Evolutionary conservation across 2,113 vertebrate species (phyloP).

Genomic region (Oreochromis spilurus): DNA sequence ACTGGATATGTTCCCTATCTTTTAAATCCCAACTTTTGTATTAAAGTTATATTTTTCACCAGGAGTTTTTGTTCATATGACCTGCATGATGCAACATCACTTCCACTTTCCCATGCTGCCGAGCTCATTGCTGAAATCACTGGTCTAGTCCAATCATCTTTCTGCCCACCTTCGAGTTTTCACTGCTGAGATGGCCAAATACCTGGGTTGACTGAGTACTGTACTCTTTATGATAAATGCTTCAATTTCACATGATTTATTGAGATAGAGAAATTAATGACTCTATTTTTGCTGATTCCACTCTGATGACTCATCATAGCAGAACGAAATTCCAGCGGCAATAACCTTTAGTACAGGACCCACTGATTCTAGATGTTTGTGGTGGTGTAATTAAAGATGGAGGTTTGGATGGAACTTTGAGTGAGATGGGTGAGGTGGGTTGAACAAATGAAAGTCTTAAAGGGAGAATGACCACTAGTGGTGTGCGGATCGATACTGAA

Average conservation of each 20-base stretch:
- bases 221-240: neutral
- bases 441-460: neutral
- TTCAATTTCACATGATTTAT: neutral
- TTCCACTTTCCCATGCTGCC: rapidly evolving
- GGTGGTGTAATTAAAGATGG: neutral
- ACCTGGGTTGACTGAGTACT: neutral
- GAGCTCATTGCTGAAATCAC: neutral
- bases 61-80: neutral
- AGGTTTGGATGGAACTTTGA: rapidly evolving
- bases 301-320: rapidly evolving
- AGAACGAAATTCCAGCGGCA: rapidly evolving
- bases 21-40: neutral
- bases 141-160: neutral
- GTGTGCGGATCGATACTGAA: no score
- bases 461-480: neutral
- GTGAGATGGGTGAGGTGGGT: neutral
- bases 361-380: neutral
- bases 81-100: rapidly evolving
- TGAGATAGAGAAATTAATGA: neutral
- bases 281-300: neutral
- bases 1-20: neutral
- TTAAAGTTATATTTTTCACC: neutral
- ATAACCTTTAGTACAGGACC: rapidly evolving
- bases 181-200: rapidly evolving
- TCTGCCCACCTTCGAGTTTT: rapidly evolving